These are phyloP conservation scores for Fratercula arctica DNA, from an alignment of 2,797 vertebrate genomes.

Conservation along the genomic window DNA sequence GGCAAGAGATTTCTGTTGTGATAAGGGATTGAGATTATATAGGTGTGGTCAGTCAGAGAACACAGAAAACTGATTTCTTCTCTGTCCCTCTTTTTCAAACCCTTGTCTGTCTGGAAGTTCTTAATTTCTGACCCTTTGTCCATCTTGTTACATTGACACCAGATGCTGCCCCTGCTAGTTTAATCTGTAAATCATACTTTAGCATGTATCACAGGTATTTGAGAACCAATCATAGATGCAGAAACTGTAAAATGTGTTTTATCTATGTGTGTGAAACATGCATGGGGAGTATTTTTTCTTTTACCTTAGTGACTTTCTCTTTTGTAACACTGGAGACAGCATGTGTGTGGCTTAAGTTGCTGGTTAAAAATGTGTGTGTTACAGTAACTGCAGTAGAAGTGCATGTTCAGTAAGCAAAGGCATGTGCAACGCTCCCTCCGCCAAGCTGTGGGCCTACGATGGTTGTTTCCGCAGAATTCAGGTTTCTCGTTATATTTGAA, in stretches of 20 bases:
- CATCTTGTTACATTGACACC: background rate
- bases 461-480: background rate
- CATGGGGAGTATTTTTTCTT: background rate
- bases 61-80: background rate
- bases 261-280: background rate
- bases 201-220: background rate
- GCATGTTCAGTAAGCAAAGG: background rate
- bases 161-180: background rate
- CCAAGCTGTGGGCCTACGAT: background rate
- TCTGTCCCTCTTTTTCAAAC: background rate
- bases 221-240: background rate
- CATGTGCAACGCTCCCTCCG: fast-evolving
- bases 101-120: background rate
- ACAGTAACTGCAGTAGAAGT: background rate
- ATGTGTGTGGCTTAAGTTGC: background rate
- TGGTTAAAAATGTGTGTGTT: background rate
- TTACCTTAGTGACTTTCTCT: background rate
- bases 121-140: background rate
- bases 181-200: background rate
- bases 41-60: background rate
- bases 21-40: background rate
- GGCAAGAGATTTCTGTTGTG: background rate
- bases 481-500: background rate
- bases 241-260: background rate
- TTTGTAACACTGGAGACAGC: background rate